A percentile compares a stretch with the other conserved stretches of the same genome.
Evolutionary conservation across 2,888 invertebrate genomes (phyloP).

Genomic region (Cryptosula pallasiana): DNA sequence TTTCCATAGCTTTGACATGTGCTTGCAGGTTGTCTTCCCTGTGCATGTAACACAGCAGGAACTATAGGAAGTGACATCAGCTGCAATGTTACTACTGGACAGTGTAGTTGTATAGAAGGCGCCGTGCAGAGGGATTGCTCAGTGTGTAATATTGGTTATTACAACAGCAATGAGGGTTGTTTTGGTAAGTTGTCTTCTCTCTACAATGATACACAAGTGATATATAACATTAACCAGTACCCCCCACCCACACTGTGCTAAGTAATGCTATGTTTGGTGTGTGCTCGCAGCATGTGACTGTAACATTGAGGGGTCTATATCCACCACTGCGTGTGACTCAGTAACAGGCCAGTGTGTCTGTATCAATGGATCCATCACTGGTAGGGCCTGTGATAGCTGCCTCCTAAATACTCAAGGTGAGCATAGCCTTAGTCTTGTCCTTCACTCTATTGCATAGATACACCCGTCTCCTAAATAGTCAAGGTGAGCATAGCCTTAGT

Average conservation of each 20-base stretch:
- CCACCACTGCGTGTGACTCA: not conserved
- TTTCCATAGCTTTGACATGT: no score
- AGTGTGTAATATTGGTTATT: constrained; percentile 9
- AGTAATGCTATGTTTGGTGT: no score
- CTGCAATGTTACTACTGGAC: not conserved
- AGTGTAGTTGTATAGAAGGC: constrained; percentile 1
- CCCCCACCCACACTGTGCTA: no score
- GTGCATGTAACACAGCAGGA: constrained; percentile 70
- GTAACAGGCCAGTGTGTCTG: not conserved
- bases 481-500: no score
- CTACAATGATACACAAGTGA: no score
- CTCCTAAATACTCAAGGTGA: not conserved
- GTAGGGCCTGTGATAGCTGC: not conserved
- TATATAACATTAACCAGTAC: no score
- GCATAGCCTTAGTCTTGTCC: no score
- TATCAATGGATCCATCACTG: not conserved
- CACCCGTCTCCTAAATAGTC: not conserved
- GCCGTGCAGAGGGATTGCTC: not conserved
- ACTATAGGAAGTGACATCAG: constrained; percentile 43
- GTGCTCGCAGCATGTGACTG: not conserved
- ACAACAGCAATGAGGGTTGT: not conserved
- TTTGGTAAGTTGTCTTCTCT: not conserved
- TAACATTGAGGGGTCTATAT: not conserved
- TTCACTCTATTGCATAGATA: no score
- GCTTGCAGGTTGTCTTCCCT: constrained; percentile 65